Base-by-base conservation (phyloP, 35 echinoderm and acorn worm species). In the Chiridota heheva region DNA sequence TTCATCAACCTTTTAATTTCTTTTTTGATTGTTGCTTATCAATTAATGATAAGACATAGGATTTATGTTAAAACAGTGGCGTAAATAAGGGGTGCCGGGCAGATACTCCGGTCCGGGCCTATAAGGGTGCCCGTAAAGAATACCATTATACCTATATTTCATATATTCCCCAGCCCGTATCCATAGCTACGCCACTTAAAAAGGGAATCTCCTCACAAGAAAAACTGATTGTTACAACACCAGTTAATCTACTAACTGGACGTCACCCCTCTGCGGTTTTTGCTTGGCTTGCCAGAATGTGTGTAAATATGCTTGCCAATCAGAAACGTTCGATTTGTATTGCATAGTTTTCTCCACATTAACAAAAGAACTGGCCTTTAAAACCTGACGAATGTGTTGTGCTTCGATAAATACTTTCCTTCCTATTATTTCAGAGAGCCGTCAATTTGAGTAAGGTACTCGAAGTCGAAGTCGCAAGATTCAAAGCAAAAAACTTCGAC, bases 361-460 rank as follows among this genome's bases (percentile, higher is more conserved):
- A 15, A 55, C 15, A 55, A 55, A 55, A 55, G 15, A 1, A 55
- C 24, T 55, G 24, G 24, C 15, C 15, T 17, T 17, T 15, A 25
- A 1, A 55, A 25, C 15, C 24, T 25, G 15, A 25, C 15, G 0
- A 55, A 25, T 1, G 15, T 17, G 49, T 25, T 1, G 24, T 15
- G 15, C 0, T 1, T 15, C 15, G 49, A 55, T 15, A 15, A 17
- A 17, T 55, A 25, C 35, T 69, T 16, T 29, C 18, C n/a, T 4
- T 33, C 36, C 41, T 5, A 38, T 36, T 28, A 17, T 58, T 56
- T 26, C 66, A 91, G 89, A 59, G 89, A 47, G 89, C 89, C 28
- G 76, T 53, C 28, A 70, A 91, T 63, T 56, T 91, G 35, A 86
- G 82, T 42, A 32, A 44, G 45, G 82, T 58, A 27, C 2, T 91